Percentiles rank a stretch among this genome's conserved stretches.
Evolutionary conservation across 2,888 invertebrate genomes (phyloP).

Genomic region (Cephus sareptanus): DNA sequence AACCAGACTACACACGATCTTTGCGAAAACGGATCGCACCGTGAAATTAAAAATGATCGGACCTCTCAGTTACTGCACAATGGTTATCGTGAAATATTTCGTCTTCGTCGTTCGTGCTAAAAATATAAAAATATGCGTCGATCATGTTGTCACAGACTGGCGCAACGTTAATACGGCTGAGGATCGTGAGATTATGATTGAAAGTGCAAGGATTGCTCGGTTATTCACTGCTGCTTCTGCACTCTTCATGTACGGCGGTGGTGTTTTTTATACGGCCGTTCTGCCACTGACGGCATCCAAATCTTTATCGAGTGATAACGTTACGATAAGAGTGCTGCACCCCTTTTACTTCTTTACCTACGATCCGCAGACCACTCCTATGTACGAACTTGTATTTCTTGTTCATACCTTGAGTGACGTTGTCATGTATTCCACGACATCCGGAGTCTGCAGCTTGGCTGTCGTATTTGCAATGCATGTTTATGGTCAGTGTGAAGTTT

Average conservation of each 20-base stretch:
- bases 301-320: too few relatives aligned
- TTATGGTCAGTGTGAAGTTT: constrained; percentile 52
- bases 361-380: constrained; percentile 29
- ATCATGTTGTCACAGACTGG: not conserved
- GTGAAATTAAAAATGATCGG: constrained; percentile 37
- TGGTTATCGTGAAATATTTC: constrained; percentile 44
- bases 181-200: not conserved
- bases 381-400: constrained; percentile 50
- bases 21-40: not conserved
- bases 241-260: not conserved
- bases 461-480: constrained; percentile 54
- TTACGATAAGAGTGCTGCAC: constrained; percentile 40
- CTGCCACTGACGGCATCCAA: not conserved
- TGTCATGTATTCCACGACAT: constrained; percentile 49
- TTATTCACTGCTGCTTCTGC: not conserved
- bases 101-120: constrained; percentile 33
- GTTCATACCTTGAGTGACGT: constrained; percentile 48
- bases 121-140: not conserved
- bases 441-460: constrained; percentile 49
- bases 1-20: not conserved
- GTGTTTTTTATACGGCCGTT: not conserved
- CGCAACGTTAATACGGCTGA: not conserved
- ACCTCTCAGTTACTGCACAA: constrained; percentile 44
- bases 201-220: not conserved
- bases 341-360: constrained; percentile 47